Evolutionary conservation across 2,113 vertebrate genomes (phyloP).

Genomic region (Ornithorhynchus anatinus): DNA sequence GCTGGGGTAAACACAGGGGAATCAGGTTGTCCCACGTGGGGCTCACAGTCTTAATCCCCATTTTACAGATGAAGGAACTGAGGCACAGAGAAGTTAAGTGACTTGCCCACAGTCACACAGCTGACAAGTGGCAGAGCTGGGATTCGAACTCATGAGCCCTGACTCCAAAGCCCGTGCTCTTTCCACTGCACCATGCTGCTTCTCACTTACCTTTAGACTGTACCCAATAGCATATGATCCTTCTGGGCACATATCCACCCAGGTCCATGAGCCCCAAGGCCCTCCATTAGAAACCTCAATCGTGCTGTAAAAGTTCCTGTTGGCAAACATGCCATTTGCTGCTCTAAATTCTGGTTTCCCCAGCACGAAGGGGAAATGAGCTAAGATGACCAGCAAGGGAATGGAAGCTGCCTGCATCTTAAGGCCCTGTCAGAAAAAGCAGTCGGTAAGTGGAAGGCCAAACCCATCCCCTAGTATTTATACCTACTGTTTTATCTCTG

Average conservation of each 20-base stretch:
- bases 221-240: constrained; percentile 67
- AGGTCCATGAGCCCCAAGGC: constrained; percentile 60
- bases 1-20: no score
- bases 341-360: constrained; percentile 38
- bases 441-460: not conserved
- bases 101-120: no score
- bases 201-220: constrained; percentile 66
- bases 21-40: no score
- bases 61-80: no score
- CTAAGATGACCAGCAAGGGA: constrained; percentile 44
- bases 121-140: no score
- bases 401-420: constrained; percentile 8
- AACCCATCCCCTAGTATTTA: not conserved
- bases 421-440: not conserved
- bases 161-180: no score
- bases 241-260: constrained; percentile 70
- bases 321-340: constrained; percentile 49
- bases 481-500: constrained; percentile 19
- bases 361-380: constrained; percentile 9
- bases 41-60: no score
- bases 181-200: no score
- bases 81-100: no score
- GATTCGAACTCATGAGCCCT: no score
- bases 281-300: constrained; percentile 47
- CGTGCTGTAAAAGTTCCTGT: constrained; percentile 40